Percentiles rank a stretch among this genome's conserved stretches.
Evolutionary conservation across 2,113 vertebrate species (phyloP).

Genomic region (Micronycteris hirsuta): DNA sequence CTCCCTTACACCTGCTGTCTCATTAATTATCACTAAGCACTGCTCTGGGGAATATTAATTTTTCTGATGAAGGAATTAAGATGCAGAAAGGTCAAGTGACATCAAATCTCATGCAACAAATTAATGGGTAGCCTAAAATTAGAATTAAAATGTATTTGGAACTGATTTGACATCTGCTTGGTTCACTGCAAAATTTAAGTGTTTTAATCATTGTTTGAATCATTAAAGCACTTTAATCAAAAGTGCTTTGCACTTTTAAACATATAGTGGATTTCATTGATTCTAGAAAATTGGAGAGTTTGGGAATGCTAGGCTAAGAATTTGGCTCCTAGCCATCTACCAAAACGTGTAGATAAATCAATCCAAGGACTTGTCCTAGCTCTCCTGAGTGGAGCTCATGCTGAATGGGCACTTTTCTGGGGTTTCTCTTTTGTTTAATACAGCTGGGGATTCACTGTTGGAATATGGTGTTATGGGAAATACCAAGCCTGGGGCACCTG

Average conservation of each 20-base stretch:
- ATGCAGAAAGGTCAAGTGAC: neutral
- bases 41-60: neutral
- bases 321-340: neutral
- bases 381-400: neutral
- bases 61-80: constrained; percentile 10
- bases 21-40: neutral
- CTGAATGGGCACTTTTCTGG: neutral
- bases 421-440: neutral
- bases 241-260: neutral
- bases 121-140: neutral
- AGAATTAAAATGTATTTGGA: neutral
- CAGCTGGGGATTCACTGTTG: neutral
- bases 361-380: neutral
- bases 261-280: neutral
- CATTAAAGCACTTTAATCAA: too few relatives aligned
- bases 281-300: neutral
- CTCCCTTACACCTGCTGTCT: neutral
- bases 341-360: neutral
- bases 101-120: neutral
- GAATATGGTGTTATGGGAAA: neutral
- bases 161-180: neutral
- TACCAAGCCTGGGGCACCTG: neutral
- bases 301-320: neutral
- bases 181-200: neutral
- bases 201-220: neutral